A percentile compares a stretch with the other conserved stretches of the same genome.
Conservation (phyloP, 2,888 invertebrate species). For the Lycocerus yunnanus region DNA sequence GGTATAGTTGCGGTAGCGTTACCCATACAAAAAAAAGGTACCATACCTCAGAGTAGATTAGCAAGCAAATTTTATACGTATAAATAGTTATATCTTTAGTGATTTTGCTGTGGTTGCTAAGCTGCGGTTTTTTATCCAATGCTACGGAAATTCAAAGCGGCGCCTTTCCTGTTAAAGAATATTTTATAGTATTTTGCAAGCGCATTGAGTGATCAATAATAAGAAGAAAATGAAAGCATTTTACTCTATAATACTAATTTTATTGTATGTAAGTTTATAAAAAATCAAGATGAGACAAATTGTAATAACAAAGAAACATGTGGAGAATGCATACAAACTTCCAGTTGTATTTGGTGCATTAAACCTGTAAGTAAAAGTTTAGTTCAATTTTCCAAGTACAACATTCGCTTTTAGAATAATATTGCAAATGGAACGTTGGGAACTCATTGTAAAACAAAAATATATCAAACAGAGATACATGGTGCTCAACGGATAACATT, state of each 20-base stretch:
- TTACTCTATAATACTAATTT: not conserved
- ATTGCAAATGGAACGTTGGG: not conserved
- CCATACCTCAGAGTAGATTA: not conserved
- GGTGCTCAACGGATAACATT: conserved; percentile 32
- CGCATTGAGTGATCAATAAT: not conserved
- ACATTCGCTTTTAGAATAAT: conserved; percentile 5
- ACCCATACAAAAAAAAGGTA: not conserved
- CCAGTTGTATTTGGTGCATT: conserved; percentile 59
- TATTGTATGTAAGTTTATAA: conserved; percentile 3
- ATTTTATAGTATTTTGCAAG: not conserved
- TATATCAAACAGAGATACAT: not conserved
- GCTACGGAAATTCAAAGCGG: conserved; percentile 12
- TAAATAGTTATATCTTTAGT: not conserved
- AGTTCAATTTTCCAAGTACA: not conserved
- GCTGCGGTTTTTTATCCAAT: conserved; percentile 2
- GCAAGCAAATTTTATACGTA: not conserved
- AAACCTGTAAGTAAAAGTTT: conserved; percentile 35
- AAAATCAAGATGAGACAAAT: conserved; percentile 15
- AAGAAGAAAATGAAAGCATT: not conserved
- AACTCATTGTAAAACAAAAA: conserved; percentile 18
- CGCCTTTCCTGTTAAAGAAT: conserved; percentile 13
- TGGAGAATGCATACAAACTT: conserved; percentile 55
- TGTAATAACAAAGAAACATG: conserved; percentile 55
- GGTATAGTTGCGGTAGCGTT: not conserved
- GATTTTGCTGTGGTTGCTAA: not conserved